phyloP scores from a whole-genome alignment of 2,797 vertebrate genomes.

The Ptychadena robeensis region DNA sequence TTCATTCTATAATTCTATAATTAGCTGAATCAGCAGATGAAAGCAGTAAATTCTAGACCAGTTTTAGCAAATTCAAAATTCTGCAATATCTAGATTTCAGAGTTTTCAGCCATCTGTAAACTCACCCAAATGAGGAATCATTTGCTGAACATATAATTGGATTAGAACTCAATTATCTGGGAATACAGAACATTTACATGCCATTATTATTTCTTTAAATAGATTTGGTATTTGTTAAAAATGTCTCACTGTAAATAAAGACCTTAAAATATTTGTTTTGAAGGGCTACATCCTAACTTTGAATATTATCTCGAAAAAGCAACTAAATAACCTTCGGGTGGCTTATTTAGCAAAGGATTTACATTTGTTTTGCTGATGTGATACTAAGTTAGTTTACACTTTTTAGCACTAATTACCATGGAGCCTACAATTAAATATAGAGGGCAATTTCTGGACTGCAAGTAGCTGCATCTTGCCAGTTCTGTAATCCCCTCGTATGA shows the following conservation, averaged over 20 bases:
- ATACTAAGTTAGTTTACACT: constrained; percentile 38
- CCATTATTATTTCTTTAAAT: constrained; percentile 34
- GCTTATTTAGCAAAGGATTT: constrained; percentile 43
- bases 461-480: constrained; percentile 61
- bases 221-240: constrained; percentile 7
- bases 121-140: not conserved
- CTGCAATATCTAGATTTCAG: too few species aligned
- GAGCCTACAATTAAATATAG: constrained; percentile 56
- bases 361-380: constrained; percentile 55
- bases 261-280: constrained; percentile 12
- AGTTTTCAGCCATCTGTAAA: not conserved
- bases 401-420: constrained; percentile 61
- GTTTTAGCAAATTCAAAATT: too few species aligned
- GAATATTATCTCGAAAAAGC: constrained; percentile 13
- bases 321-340: constrained; percentile 23
- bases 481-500: constrained; percentile 70
- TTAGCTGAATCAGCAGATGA: too few species aligned
- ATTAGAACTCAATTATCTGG: not conserved
- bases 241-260: not conserved
- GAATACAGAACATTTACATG: constrained; percentile 8
- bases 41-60: too few species aligned
- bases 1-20: too few species aligned
- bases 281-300: not conserved
- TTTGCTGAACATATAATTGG: not conserved
- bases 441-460: constrained; percentile 62